Evolutionary conservation across 2,888 invertebrate species (phyloP).

Genomic region (Cephus pulcher): DNA sequence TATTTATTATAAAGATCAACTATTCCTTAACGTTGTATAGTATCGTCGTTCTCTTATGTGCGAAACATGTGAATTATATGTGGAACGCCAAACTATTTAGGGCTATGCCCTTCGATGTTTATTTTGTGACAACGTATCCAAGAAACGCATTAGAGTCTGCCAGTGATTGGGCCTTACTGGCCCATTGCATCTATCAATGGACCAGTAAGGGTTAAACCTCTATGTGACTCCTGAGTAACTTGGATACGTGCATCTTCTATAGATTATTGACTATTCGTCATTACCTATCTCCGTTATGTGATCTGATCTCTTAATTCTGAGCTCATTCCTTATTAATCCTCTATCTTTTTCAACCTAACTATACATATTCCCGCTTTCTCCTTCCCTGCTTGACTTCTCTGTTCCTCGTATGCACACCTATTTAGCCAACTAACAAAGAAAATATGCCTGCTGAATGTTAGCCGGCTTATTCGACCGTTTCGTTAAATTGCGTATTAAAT

Average conservation of each 20-base stretch:
- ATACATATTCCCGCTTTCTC: not conserved
- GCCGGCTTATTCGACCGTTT: not conserved
- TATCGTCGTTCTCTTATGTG: not conserved
- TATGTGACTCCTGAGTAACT: not conserved
- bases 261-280: not conserved
- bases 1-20: not conserved
- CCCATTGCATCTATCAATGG: too few species aligned
- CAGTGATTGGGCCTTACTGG: too few species aligned
- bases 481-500: conserved; percentile 26
- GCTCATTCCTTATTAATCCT: not conserved
- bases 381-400: not conserved
- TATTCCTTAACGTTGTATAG: not conserved
- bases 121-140: too few species aligned
- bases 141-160: too few species aligned
- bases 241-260: not conserved
- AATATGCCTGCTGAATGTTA: not conserved
- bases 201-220: too few species aligned
- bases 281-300: not conserved
- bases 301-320: not conserved
- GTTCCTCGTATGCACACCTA: not conserved
- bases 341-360: not conserved
- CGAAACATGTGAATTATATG: not conserved
- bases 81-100: not conserved
- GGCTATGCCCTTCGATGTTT: not conserved
- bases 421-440: not conserved